Evolutionary conservation across 2,113 vertebrate genomes (phyloP).

Genomic region (Cochlearius cochlearius): DNA sequence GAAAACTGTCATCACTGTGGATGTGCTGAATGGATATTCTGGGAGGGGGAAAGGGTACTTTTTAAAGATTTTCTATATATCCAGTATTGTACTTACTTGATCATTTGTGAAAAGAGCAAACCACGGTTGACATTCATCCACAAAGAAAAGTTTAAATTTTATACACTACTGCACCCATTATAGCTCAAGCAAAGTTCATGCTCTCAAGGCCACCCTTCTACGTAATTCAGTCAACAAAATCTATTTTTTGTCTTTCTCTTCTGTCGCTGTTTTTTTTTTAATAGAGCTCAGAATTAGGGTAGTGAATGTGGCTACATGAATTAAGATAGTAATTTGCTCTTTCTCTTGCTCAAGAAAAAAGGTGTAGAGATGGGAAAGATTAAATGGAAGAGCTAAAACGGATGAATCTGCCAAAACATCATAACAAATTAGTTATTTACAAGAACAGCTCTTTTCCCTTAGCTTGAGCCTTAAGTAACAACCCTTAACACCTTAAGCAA

Average conservation of each 20-base stretch:
- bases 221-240: not conserved
- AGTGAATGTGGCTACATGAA: not conserved
- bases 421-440: not conserved
- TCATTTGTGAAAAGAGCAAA: conserved; percentile 39
- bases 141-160: conserved; percentile 38
- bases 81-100: not conserved
- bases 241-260: not conserved
- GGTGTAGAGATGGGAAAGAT: not conserved
- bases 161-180: not conserved
- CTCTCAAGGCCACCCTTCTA: not conserved
- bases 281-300: not conserved
- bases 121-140: not conserved
- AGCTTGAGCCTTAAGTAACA: not conserved
- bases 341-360: not conserved
- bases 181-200: conserved; percentile 12
- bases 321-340: not conserved
- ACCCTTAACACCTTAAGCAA: not conserved
- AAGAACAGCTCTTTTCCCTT: not conserved
- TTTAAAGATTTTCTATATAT: not conserved
- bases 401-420: not conserved
- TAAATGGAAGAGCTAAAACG: not conserved
- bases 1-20: not conserved
- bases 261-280: not conserved
- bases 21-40: not conserved
- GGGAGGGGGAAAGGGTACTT: not conserved